phyloP scores from a whole-genome alignment of 2,888 invertebrate genomes.

The Clusia tigrina region DNA sequence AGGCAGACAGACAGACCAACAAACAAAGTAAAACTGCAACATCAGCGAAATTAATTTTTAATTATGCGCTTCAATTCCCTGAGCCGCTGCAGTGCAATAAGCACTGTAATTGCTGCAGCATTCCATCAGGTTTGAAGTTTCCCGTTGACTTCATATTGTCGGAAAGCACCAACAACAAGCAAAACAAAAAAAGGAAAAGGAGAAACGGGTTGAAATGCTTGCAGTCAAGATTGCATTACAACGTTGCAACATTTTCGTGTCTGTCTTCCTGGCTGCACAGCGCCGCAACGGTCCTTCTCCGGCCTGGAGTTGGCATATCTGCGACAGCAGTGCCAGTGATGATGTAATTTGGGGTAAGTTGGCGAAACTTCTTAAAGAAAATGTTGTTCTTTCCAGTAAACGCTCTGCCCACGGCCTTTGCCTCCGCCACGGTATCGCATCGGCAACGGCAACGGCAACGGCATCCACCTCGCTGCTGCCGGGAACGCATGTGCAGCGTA shows the following conservation, averaged over 20 bases:
- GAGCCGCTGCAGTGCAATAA: neutral
- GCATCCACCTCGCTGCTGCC: neutral
- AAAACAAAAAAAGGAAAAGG: neutral
- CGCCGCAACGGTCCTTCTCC: neutral
- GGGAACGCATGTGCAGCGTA: neutral
- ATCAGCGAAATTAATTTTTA: neutral
- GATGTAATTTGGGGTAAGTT: too few species aligned
- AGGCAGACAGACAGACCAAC: neutral
- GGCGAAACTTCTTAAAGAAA: neutral
- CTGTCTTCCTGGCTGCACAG: neutral
- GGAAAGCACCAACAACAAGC: neutral
- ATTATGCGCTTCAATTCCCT: neutral
- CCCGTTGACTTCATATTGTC: neutral
- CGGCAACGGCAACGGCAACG: neutral
- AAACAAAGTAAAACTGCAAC: constrained; percentile 1
- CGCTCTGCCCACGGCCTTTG: neutral
- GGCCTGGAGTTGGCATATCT: neutral
- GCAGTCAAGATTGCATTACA: neutral
- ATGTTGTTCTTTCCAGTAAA: neutral
- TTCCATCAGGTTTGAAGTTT: constrained; percentile 36
- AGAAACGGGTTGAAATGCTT: neutral
- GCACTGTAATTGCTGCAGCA: constrained; percentile 39
- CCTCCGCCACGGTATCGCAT: neutral
- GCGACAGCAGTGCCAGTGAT: neutral
- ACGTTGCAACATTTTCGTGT: neutral